These are phyloP conservation scores for Falco novaeseelandiae DNA, from an alignment of 2,797 vertebrate species.

Conservation along the genomic window DNA sequence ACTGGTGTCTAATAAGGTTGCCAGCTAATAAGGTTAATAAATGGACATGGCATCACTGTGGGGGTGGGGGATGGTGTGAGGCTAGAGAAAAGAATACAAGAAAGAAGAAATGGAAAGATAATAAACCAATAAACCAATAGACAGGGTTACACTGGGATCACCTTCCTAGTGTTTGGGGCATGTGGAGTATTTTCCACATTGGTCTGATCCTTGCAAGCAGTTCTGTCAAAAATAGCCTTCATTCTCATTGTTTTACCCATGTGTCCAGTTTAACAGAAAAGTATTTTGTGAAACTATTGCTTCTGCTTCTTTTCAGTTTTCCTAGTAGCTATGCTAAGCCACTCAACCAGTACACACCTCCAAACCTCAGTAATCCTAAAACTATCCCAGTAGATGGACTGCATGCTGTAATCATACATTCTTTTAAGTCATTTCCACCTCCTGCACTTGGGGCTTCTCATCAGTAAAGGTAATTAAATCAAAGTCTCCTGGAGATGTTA, in stretches of 20 bases:
- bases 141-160: not conserved
- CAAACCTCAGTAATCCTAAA: not conserved
- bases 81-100: not conserved
- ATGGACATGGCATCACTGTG: not conserved
- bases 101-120: not conserved
- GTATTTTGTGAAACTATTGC: not conserved
- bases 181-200: rapidly evolving
- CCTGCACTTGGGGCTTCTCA: not conserved
- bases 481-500: not conserved
- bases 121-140: not conserved
- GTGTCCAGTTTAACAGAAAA: not conserved
- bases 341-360: not conserved
- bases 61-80: no score
- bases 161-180: not conserved
- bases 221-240: not conserved
- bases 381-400: not conserved
- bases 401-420: not conserved
- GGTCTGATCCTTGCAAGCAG: not conserved
- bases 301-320: not conserved
- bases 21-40: not conserved
- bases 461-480: not conserved
- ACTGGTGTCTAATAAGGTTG: not conserved
- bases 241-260: not conserved
- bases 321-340: not conserved
- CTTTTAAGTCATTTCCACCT: not conserved